These are phyloP conservation scores for Protodeltote pygarga DNA, from an alignment of 2,888 invertebrate genomes.

Conservation along the genomic window DNA sequence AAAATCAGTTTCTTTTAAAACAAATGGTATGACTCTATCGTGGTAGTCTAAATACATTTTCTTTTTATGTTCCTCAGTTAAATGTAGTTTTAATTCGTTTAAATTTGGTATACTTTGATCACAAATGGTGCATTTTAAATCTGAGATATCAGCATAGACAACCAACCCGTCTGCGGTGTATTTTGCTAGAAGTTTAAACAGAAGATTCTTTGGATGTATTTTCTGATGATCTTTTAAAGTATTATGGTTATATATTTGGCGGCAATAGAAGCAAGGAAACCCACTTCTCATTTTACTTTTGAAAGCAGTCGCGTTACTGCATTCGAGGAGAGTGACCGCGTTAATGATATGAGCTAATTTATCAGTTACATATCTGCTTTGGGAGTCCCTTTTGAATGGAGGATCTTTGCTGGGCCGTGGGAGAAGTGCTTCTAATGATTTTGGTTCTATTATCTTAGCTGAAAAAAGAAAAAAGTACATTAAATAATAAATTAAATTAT, in stretches of 20 bases:
- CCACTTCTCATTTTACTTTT: slow-evolving; percentile 54
- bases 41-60: slow-evolving; percentile 46
- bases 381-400: slow-evolving; percentile 1
- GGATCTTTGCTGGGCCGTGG: too few relatives aligned
- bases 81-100: slow-evolving; percentile 50
- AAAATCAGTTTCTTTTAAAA: slow-evolving; percentile 42
- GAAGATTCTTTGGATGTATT: slow-evolving; percentile 30
- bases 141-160: slow-evolving; percentile 56
- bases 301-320: slow-evolving; percentile 57
- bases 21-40: slow-evolving; percentile 59
- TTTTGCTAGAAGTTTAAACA: slow-evolving; percentile 40
- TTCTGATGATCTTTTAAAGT: slow-evolving; percentile 46
- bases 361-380: slow-evolving; percentile 31
- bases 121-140: slow-evolving; percentile 56
- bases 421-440: slow-evolving; percentile 33
- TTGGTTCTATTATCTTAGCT: slow-evolving; percentile 48
- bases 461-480: slow-evolving; percentile 18
- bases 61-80: slow-evolving; percentile 46
- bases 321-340: slow-evolving; percentile 50
- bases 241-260: slow-evolving; percentile 41
- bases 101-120: slow-evolving; percentile 34
- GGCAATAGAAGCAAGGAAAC: slow-evolving; percentile 59
- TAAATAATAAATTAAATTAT: background rate
- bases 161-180: slow-evolving; percentile 52
- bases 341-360: slow-evolving; percentile 51